phyloP scores from a whole-genome alignment of 2,888 invertebrate genomes.

The Muschampia plurimacula region DNA sequence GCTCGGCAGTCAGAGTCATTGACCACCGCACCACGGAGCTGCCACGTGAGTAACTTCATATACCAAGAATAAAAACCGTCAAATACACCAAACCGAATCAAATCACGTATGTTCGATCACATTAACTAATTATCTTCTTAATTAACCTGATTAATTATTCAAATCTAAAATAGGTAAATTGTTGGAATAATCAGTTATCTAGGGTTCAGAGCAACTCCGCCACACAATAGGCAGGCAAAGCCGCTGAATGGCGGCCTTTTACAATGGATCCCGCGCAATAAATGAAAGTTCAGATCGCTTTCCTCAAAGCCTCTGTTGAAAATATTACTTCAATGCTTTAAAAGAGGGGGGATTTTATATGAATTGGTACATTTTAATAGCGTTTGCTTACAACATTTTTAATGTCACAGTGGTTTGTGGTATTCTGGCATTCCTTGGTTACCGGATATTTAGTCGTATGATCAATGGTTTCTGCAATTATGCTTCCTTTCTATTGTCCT shows the following conservation, averaged over 20 bases:
- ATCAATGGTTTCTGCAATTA: too few relatives aligned
- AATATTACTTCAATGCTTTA: neutral
- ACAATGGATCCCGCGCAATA: constrained; percentile 23
- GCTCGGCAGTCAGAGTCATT: too few relatives aligned
- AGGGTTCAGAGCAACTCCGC: neutral
- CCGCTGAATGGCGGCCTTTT: neutral
- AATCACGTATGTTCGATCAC: too few relatives aligned
- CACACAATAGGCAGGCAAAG: constrained; percentile 16
- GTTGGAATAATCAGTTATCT: constrained; percentile 15
- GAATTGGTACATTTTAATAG: neutral
- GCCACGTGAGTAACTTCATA: too few relatives aligned
- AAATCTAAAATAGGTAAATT: neutral
- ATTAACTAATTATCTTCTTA: neutral
- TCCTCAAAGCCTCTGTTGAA: constrained; percentile 1
- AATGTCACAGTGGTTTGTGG: neutral
- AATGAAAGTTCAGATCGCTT: constrained; percentile 16
- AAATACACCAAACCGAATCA: too few relatives aligned
- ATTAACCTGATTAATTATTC: neutral
- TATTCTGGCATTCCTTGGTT: neutral
- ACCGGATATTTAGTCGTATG: too few relatives aligned
- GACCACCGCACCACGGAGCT: too few relatives aligned
- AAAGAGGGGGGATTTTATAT: neutral
- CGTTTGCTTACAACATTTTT: neutral
- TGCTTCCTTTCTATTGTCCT: too few relatives aligned
- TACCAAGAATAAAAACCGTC: too few relatives aligned